Conservation (phyloP, 2,888 invertebrate species). For the Standfussiana lucernea region DNA sequence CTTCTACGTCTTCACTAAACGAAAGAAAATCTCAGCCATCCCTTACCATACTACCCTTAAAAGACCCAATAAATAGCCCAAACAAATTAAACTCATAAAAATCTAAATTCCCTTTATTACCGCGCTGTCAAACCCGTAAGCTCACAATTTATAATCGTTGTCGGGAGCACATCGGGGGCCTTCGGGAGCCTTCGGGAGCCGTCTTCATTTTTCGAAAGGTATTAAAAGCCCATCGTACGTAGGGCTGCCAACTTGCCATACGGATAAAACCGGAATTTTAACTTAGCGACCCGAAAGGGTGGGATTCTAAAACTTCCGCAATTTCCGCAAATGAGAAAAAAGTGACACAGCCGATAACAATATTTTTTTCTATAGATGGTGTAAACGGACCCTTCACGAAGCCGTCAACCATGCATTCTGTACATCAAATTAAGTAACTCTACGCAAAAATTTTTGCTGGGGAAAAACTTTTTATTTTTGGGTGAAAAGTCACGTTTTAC, state of each 20-base stretch:
- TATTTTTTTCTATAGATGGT: background rate
- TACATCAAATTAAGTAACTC: too few species aligned
- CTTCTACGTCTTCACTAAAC: background rate
- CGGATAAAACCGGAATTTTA: background rate
- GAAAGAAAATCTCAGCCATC: slow-evolving; percentile 12
- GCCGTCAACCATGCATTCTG: too few species aligned
- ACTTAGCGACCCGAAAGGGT: background rate
- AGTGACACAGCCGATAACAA: background rate
- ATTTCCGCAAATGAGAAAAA: background rate
- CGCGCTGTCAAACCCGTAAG: slow-evolving; percentile 56
- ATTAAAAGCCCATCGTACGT: slow-evolving; percentile 57
- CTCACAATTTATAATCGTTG: slow-evolving; percentile 60
- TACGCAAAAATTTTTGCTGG: too few species aligned
- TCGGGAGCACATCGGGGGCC: slow-evolving; percentile 22
- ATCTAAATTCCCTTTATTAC: slow-evolving; percentile 54
- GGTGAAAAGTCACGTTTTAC: too few species aligned
- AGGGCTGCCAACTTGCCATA: slow-evolving; percentile 1
- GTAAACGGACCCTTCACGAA: too few species aligned
- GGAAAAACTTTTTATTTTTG: too few species aligned
- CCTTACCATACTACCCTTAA: slow-evolving; percentile 7
- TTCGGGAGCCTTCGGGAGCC: background rate
- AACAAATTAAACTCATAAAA: slow-evolving; percentile 61
- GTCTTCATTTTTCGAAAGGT: slow-evolving; percentile 60
- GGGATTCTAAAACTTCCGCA: background rate
- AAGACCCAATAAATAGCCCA: slow-evolving; percentile 43